A percentile compares a stretch with the other conserved stretches of the same genome.
phyloP scores from a whole-genome alignment of 2,113 vertebrate species.

The Tupaia tana region DNA sequence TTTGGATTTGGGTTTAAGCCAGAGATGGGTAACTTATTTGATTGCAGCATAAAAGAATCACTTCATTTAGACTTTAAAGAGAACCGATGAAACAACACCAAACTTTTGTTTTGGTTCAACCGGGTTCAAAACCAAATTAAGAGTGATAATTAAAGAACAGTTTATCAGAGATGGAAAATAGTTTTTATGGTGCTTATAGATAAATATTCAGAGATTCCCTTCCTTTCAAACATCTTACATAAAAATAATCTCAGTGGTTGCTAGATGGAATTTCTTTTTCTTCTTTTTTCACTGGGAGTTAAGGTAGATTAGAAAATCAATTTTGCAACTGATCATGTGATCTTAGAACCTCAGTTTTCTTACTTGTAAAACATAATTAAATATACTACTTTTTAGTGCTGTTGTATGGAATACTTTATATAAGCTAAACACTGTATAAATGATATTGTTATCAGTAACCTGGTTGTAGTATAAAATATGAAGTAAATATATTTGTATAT shows the following conservation, averaged over 20 bases:
- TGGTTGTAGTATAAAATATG: neutral
- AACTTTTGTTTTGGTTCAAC: constrained; percentile 69
- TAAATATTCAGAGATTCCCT: neutral
- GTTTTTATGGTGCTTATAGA: constrained; percentile 53
- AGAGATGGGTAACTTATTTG: constrained; percentile 84
- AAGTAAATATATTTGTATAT: neutral
- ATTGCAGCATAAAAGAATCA: constrained; percentile 82
- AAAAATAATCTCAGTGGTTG: neutral
- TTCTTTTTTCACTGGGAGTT: neutral
- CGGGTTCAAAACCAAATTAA: constrained; percentile 59
- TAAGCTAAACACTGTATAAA: neutral
- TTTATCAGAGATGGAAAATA: constrained; percentile 57
- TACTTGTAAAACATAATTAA: neutral
- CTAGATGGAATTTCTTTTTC: neutral
- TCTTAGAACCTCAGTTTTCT: constrained; percentile 43
- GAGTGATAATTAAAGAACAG: constrained; percentile 59
- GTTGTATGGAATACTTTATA: neutral
- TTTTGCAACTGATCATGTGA: neutral
- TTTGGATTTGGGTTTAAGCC: constrained; percentile 84
- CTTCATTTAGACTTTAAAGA: constrained; percentile 77
- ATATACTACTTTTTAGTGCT: neutral
- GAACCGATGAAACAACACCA: constrained; percentile 79
- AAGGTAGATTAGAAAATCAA: neutral
- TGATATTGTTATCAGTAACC: neutral
- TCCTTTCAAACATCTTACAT: neutral